Evolutionary conservation across 2,113 vertebrate species (phyloP), one percentile per base, ranked within the genome.

Genomic region (Oostethus manadensis): DNA sequence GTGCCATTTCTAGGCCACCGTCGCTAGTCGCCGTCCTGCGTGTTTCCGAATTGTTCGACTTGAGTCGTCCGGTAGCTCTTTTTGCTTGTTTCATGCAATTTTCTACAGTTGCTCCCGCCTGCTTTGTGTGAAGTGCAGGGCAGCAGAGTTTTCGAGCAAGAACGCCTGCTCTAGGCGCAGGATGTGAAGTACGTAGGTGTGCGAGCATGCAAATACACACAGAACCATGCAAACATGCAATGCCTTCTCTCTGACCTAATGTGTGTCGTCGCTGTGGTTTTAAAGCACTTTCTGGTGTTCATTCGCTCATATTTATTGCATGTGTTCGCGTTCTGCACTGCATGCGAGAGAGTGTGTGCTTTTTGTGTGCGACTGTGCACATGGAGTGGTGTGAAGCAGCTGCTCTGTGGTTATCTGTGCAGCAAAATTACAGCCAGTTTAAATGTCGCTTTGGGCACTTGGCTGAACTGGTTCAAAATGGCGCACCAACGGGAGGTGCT

Each of bases 391-490:
- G 77, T 68, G 74, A 79, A 77, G 76, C 79, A 74, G 79, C 79
- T 71, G 78, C 65, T 77, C 68, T 53, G 73, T 68, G 71, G 64
- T 78, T 71, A 56, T 76, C 68, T 77, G 57, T 60, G 76, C 48
- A 62, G 64, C 56, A 46, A 74, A 74, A 71, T 76, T 50, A 61
- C 64, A 60, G 70, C 63, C 47, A 49, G 53, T 77, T 80, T 68
- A 77, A 77, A 83, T 72, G 75, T 79, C 16, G 63, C 62, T 79
- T 70, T 61, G 73, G 70, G 66, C 69, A 59, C 66, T 79, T 72
- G 66, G 58, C 63, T 67, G 71, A 70, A 72, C 80, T 67, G 67
- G 67, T 71, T 79, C 66, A 85, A 83, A 84, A 85, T 86, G 82
- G 86, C 80, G 75, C 66, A 70, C 80, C 80, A 78, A 76, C 76